Evolutionary conservation across 2,113 vertebrate genomes (phyloP).

Genomic region (Lampris megalopsis): DNA sequence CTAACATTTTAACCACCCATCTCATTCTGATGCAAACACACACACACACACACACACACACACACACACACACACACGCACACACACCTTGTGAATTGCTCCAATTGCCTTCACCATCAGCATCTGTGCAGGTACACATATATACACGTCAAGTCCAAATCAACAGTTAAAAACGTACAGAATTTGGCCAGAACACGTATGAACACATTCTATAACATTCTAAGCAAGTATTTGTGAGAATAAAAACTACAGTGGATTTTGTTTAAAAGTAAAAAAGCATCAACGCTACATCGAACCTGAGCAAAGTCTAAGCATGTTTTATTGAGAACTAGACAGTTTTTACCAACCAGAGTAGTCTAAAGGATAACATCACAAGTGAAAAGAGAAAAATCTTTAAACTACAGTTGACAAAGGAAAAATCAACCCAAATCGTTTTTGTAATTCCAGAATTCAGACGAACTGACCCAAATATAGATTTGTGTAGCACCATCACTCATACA

Average conservation of each 20-base stretch:
- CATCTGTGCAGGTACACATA: slow-evolving; percentile 84
- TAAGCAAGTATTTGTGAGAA: background rate
- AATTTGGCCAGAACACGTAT: slow-evolving; percentile 30
- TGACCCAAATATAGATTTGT: too few species aligned
- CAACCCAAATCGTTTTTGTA: background rate
- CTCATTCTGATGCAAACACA: slow-evolving; percentile 48
- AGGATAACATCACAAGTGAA: slow-evolving; percentile 35
- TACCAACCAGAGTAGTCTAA: slow-evolving; percentile 40
- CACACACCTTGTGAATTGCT: slow-evolving; percentile 77
- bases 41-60: slow-evolving; percentile 42
- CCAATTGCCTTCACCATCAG: slow-evolving; percentile 85
- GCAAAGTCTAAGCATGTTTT: slow-evolving; percentile 45
- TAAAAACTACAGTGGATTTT: slow-evolving; percentile 22
- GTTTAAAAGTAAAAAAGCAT: slow-evolving; percentile 21
- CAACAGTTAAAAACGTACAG: slow-evolving; percentile 13
- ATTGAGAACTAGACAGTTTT: slow-evolving; percentile 49
- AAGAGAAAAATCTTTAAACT: slow-evolving; percentile 18
- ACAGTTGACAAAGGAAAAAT: slow-evolving; percentile 18
- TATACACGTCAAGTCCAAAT: slow-evolving; percentile 70
- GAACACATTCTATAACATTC: slow-evolving; percentile 29
- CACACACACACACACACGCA: slow-evolving; percentile 59
- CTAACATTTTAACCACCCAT: slow-evolving; percentile 16
- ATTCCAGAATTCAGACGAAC: too few species aligned
- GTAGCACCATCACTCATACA: too few species aligned
- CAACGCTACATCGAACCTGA: slow-evolving; percentile 17